Conservation (phyloP, 30 jellyfish, hydroid and myxozoan species). For the Hydractinia echinata region DNA sequence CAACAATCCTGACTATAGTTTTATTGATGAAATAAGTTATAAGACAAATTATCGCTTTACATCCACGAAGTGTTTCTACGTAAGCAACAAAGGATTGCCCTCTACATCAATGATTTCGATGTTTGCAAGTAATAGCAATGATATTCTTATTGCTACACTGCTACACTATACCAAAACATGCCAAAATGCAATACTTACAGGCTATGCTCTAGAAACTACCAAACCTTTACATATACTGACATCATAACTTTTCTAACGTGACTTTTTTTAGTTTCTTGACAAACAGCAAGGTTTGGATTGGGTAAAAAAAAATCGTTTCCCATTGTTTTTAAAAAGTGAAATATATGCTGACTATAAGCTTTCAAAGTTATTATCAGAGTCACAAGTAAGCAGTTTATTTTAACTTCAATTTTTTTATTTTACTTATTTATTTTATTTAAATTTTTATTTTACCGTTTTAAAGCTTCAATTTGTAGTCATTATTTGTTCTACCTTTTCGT, state of each 20-base stretch:
- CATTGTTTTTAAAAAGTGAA: conserved; percentile 50
- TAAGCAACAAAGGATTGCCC: too few relatives aligned
- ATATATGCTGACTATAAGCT: conserved; percentile 61
- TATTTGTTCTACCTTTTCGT: neutral
- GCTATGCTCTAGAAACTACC: too few relatives aligned
- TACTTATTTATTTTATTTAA: neutral
- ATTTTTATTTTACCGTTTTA: too few relatives aligned
- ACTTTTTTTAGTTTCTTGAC: conserved; percentile 40
- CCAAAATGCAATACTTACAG: too few relatives aligned
- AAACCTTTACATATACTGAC: neutral
- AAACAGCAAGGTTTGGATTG: conserved; percentile 56
- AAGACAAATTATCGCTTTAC: too few relatives aligned
- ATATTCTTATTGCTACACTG: too few relatives aligned
- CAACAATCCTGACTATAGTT: too few relatives aligned
- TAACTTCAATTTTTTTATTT: neutral
- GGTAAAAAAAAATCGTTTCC: conserved; percentile 61
- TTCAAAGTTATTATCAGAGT: conserved; percentile 42
- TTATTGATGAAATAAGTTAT: too few relatives aligned
- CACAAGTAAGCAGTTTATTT: conserved; percentile 40
- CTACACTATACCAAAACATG: too few relatives aligned
- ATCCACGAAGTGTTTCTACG: too few relatives aligned
- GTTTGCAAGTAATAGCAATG: too few relatives aligned
- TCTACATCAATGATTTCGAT: too few relatives aligned
- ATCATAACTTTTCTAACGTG: neutral
- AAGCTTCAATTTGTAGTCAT: neutral